Base-by-base conservation (phyloP, 1,140 invertebrate species). In the Cotesia chilonis region DNA sequence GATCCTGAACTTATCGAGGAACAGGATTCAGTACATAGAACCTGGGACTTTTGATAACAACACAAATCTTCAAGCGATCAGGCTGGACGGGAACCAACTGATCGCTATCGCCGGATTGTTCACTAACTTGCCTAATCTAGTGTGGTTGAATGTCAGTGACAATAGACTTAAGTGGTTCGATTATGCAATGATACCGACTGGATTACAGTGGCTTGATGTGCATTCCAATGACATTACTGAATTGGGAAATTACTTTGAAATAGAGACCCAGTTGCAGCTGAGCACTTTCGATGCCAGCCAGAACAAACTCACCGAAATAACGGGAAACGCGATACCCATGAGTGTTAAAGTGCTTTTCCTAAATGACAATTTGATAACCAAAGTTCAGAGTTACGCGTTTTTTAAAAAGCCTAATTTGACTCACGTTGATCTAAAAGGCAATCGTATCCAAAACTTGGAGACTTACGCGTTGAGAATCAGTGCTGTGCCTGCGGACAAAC, bases 81-180 rank as follows among this genome's bases (percentile, higher is more conserved):
- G 95, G 20, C 85, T 97, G 47, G 95, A 97, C 85, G 93, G 94
- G 51, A 98, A 98, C 88, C 92, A 93, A 81, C 87, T 98, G 74
- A 92, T 91, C 52, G 93, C 95, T 79, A 96, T 97, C 59, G 90
- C 91, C 55, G 94, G 93, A 5, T 89, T 97, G 28, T 96, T 98
- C 81, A 90, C 91, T 0, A 95, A 95, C 80, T 88, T 97, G 72
- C 93, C 94, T 54, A 95, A 94, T 87, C 88, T 97, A 74, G 92
- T 96, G 38, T 96, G 95, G 94, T 87, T 98, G 57, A 97, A 97
- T 82, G 94, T 97, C 74, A 96, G 95, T 69, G 94, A 95, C 80
- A 98, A 98, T 88, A 91, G 92, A 70, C 88, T 98, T 54, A 92
- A 94, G 85, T 93, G 92, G 90, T 96, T 98, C 82, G 95, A 97